Evolutionary conservation across 2,888 invertebrate species (phyloP).

Genomic region (Bembecia ichneumoniformis): DNA sequence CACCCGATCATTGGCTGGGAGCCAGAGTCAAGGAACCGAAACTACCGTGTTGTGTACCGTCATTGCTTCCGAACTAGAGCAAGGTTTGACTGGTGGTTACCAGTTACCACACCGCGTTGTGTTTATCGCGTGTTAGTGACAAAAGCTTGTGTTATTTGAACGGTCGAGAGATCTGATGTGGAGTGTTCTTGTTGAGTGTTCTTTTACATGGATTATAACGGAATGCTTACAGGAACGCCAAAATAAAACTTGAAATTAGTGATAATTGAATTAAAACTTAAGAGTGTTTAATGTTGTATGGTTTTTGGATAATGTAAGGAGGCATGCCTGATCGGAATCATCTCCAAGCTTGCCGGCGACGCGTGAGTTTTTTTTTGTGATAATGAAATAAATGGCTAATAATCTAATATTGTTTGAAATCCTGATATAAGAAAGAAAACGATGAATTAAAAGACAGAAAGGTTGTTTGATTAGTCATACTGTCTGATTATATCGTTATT

Average conservation of each 20-base stretch:
- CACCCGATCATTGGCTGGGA: slow-evolving; percentile 17
- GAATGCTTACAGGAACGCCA: not conserved
- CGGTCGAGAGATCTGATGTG: no score
- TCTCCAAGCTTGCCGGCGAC: slow-evolving; percentile 34
- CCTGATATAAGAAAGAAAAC: no score
- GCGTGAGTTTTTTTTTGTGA: slow-evolving; percentile 34
- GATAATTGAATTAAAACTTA: not conserved
- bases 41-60: not conserved
- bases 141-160: not conserved
- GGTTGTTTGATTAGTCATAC: no score
- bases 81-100: slow-evolving; percentile 23
- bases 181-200: no score
- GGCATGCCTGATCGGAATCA: slow-evolving; percentile 57
- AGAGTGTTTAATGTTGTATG: not conserved
- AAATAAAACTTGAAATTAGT: slow-evolving; percentile 19
- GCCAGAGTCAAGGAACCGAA: slow-evolving; percentile 18
- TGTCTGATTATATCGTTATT: no score
- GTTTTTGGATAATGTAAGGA: not conserved
- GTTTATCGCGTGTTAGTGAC: slow-evolving; percentile 10
- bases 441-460: no score
- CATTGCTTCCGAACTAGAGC: slow-evolving; percentile 29
- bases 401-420: no score
- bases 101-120: slow-evolving; percentile 7
- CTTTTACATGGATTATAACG: no score
- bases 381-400: no score